phyloP scores from a whole-genome alignment of 1,140 invertebrate species.

The Druon quercuslanigerum region DNA sequence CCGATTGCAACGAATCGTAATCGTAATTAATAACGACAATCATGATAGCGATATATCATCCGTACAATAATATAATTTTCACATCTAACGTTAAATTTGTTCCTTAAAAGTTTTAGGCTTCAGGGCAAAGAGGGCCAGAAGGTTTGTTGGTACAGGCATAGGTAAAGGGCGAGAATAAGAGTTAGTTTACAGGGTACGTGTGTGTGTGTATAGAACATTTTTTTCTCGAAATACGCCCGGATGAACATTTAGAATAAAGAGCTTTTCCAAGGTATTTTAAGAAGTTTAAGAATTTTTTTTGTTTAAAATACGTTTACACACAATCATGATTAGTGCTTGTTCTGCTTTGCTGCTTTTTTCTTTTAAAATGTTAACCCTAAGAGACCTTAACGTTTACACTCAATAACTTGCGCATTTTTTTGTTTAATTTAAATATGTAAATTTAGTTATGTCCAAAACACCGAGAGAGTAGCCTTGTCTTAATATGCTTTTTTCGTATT shows the following conservation, averaged over 20 bases:
- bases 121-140: constrained; percentile 39
- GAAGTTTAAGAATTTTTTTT: constrained; percentile 48
- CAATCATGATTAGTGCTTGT: constrained; percentile 69
- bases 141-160: constrained; percentile 38
- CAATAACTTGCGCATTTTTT: constrained; percentile 66
- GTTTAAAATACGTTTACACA: constrained; percentile 71
- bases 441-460: constrained; percentile 74
- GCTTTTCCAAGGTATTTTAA: constrained; percentile 51
- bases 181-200: constrained; percentile 54
- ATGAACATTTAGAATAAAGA: constrained; percentile 69
- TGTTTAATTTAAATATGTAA: constrained; percentile 61
- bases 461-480: constrained; percentile 72
- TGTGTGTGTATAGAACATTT: constrained; percentile 52
- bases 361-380: constrained; percentile 64
- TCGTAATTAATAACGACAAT: constrained; percentile 73
- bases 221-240: constrained; percentile 51
- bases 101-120: constrained; percentile 52
- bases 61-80: constrained; percentile 73
- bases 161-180: constrained; percentile 51
- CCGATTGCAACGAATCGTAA: constrained; percentile 68
- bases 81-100: constrained; percentile 75
- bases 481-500: constrained; percentile 71
- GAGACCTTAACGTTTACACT: constrained; percentile 72
- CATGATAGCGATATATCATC: constrained; percentile 70
- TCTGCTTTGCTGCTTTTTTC: constrained; percentile 54